Evolutionary conservation across 1,140 invertebrate genomes (phyloP), one percentile per base, ranked within the genome.

Genomic region (Drosophila watanabei): DNA sequence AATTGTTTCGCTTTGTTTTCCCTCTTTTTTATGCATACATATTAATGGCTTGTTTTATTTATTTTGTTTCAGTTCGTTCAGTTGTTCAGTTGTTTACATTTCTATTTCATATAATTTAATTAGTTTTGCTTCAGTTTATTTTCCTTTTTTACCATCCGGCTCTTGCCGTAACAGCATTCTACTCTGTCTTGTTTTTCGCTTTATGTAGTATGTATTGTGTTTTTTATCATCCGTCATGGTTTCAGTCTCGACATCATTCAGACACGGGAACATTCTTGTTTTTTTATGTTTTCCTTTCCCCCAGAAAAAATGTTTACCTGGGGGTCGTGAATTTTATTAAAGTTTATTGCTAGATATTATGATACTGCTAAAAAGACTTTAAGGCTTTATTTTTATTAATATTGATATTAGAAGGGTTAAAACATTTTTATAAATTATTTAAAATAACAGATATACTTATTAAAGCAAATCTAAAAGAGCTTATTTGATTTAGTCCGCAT

Each of bases 101-200:
- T 69, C 49, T 65, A 84, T 77, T 83, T 78, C 63, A 89, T 89
- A 84, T 89, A 88, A 88, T 88, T 88, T 75, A 89, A 88, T 88
- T 88, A 84, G 84, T 84, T 84, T 84, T 71, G 81, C 84, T 78
- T 80, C 68, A 84, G 54, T 87, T 88, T 88, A 73, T 71, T 77
- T 59, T 45, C 37, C 51, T 56, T 70, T 69, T 58, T n/a, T n/a
- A n/a, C 51, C 70, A 30, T 41, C 51, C 20, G 37, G 43, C 35
- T 71, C 16, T 59, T 56, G 9, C 28, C n/a, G 8, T 46, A 51
- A 30, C 43, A 20, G 24, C 60, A 41, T 32, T 33, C 18, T 56
- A 56, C 14, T 48, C 33, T 9, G 20, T 11, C 8, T 33, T 24
- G 61, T 1, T 10, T 11, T 43, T 48, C 18, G 16, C 18, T 30